Evolutionary conservation across 2,888 invertebrate species (phyloP), one percentile per base, ranked within the genome.

Genomic region (Pammene aurita): DNA sequence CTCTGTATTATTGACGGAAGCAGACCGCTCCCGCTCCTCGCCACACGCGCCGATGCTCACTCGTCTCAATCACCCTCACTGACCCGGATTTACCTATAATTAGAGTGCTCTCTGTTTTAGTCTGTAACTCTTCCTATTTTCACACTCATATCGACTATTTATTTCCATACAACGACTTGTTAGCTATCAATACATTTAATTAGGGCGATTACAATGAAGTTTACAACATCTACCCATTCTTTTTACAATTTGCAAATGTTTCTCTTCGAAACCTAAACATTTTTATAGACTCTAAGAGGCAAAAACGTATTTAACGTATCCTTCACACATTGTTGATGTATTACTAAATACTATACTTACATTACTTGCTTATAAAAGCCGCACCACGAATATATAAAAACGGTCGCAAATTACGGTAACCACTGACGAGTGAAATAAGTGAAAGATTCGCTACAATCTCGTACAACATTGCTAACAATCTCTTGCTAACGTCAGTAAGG

Each of bases 101-200:
- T 54, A 63, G 42, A 48, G 57, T 41, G 65, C 65, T 66, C 65
- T 66, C 65, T 66, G 48, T 57, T 57, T 66, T 66, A 56, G 46
- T 56, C 11, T 56, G 48, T 65, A 65, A 57, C 13, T 55, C 34
- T 56, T 64, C 11, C 46, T 48, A 9, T 48, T 26, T 65, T 18
- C 14, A 48, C 38, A 56, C 38, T 16, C 16, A 35, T 56, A 13
- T 41, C 48, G 65, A 65, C 57, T 66, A 57, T 66, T 57, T 66
- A 48, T 66, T 65, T 65, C n/a, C 57, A 56, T 65, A 41, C 41
- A 48, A 54, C 54, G 18, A 42, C 26, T 14, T 41, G 13, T 16
- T 50, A 18, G 16, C n/a, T 18, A 18, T 52, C 38, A 6, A 60
- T 44, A 34, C 13, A 44, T 18, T 52, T 50, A 7, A 41, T 18